Conservation (phyloP, 2,888 invertebrate genomes). For the Apamea epomidion region DNA sequence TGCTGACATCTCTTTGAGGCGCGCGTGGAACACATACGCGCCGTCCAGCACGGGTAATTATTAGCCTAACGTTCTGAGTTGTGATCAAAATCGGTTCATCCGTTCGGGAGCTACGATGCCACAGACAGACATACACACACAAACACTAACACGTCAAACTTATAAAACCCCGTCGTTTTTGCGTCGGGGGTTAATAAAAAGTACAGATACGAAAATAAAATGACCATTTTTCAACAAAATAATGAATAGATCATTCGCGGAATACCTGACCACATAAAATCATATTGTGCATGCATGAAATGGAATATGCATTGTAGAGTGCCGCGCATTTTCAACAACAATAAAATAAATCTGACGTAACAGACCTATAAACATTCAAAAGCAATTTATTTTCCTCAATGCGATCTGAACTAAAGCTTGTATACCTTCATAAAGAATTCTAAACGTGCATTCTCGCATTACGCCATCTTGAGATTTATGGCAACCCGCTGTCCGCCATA, state of each 20-base stretch:
- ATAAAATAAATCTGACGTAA: constrained; percentile 64
- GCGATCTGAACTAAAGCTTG: constrained; percentile 76
- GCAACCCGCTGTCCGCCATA: constrained; percentile 87
- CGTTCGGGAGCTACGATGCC: too few species aligned
- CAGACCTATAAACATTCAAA: constrained; percentile 72
- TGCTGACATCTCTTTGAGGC: too few species aligned
- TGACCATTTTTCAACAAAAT: constrained; percentile 18
- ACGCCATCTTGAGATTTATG: constrained; percentile 89
- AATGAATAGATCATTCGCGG: constrained; percentile 42
- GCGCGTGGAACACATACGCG: too few species aligned
- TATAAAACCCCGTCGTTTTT: too few species aligned
- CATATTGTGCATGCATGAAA: constrained; percentile 53
- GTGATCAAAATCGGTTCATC: too few species aligned
- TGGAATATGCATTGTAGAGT: constrained; percentile 56
- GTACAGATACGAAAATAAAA: constrained; percentile 6
- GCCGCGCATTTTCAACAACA: constrained; percentile 51
- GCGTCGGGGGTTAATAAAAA: too few species aligned
- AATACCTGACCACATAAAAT: constrained; percentile 51
- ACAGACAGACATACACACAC: too few species aligned
- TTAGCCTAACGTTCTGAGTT: too few species aligned
- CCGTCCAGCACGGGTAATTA: too few species aligned
- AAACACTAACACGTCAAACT: too few species aligned
- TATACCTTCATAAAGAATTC: constrained; percentile 88
- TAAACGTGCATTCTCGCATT: constrained; percentile 86
- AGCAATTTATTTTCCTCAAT: constrained; percentile 78